Base-by-base conservation (phyloP, 1,140 invertebrate species). In the Trypoxylus dichotomus region DNA sequence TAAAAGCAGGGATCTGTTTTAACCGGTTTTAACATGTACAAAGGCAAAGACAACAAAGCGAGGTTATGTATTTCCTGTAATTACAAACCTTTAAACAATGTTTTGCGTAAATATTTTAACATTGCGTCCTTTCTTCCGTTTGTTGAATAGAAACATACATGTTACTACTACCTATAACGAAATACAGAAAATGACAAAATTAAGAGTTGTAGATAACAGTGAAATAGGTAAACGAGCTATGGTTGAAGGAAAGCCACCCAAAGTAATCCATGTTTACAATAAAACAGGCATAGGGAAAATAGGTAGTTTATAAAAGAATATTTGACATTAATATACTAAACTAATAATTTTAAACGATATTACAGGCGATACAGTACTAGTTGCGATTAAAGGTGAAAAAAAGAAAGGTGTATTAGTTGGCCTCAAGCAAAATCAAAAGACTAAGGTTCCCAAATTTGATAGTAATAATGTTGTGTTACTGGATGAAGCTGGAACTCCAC, bases 311-410 rank as follows among this genome's bases (percentile, higher is more conserved):
- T 78, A 72, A 32, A 63, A 41, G 68, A 78, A 68, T 75, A 78
- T 29, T 74, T 78, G 63, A 43, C 2, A 43, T 7, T 54, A 77
- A 77, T 37, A n/a, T n/a, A 8, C 32, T 2, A 5, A 47, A 21
- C 3, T 47, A 15, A 32, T 60, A 41, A 47, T 8, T 21, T 47
- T 19, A 24, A 41, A 41, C 32, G 29, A 54, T n/a, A 75, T 43
- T 11, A 58, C 89, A 89, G 96, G 96, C 42, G 96, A 97, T 84
- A 93, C 91, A 90, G 93, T 99, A 10, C 84, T 99, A 81, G 92
- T 99, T n/a, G 96, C 98, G 3, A 96, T 99, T 80, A 96, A 95
- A 86, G 98, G 98, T 29, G 93, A 99, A 85, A 99, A 97, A 90
- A 97, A 97, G 84, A 97, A 97, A 87, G 98, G 93, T 2, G 95